A percentile compares a stretch with the other conserved stretches of the same genome.
Conservation (phyloP, 2,797 vertebrate genomes). For the Aratinga solstitialis region DNA sequence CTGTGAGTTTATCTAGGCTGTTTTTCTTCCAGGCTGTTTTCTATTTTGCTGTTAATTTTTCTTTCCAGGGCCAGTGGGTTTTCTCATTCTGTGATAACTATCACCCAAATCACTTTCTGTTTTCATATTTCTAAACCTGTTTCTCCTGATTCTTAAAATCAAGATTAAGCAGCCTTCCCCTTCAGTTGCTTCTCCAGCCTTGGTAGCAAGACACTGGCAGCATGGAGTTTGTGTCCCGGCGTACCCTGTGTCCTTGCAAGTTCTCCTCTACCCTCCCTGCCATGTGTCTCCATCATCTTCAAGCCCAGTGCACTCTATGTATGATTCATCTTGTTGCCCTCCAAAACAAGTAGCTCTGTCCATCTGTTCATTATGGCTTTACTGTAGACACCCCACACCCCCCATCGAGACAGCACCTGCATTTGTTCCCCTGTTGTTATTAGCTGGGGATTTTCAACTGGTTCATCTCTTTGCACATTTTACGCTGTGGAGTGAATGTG, state of each 20-base stretch:
- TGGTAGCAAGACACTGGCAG: background rate
- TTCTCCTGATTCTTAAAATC: background rate
- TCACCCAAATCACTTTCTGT: background rate
- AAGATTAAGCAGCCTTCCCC: background rate
- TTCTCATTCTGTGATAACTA: background rate
- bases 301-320: background rate
- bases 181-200: background rate
- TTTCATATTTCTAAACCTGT: background rate
- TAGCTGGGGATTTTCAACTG: slow-evolving; percentile 24
- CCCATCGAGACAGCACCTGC: slow-evolving; percentile 11
- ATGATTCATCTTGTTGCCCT: slow-evolving; percentile 27
- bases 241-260: background rate
- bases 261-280: background rate
- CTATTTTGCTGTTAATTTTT: slow-evolving; percentile 1
- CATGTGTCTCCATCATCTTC: background rate
- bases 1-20: slow-evolving; percentile 5
- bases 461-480: background rate
- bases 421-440: background rate
- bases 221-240: background rate
- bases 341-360: background rate
- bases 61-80: background rate
- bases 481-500: background rate
- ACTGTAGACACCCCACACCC: background rate
- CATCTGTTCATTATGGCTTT: slow-evolving; percentile 55
- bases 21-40: background rate